Conservation (phyloP, 2,888 invertebrate genomes). For the Hartigia nigra region DNA sequence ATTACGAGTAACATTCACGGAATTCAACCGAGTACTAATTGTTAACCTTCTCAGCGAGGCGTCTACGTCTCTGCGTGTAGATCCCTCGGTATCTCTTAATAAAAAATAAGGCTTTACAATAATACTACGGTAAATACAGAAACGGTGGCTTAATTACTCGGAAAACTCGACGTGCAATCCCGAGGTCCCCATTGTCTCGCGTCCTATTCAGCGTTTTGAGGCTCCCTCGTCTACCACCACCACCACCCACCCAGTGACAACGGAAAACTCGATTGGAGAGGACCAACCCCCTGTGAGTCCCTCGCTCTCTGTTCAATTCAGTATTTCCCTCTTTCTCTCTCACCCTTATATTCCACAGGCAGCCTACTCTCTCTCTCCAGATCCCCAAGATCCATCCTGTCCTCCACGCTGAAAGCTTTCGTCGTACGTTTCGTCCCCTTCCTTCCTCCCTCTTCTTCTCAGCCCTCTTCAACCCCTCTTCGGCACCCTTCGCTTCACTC, state of each 20-base stretch:
- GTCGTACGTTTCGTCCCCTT: background rate
- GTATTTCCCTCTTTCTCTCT: background rate
- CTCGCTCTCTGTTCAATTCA: background rate
- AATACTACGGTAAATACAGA: conserved; percentile 15
- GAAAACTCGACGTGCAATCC: conserved; percentile 30
- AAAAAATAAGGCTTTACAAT: conserved; percentile 19
- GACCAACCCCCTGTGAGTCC: background rate
- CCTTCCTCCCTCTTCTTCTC: background rate
- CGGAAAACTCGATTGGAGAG: conserved; percentile 7
- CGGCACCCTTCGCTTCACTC: conserved; percentile 11
- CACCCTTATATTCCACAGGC: background rate
- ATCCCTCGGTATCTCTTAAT: conserved; percentile 4
- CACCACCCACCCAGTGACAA: conserved; percentile 5
- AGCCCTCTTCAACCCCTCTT: background rate
- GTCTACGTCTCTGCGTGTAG: background rate
- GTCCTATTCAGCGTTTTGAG: conserved; percentile 25
- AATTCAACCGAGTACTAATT: background rate
- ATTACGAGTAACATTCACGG: background rate
- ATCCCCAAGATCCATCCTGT: background rate
- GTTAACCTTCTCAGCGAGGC: background rate
- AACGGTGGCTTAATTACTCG: conserved; percentile 33
- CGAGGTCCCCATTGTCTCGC: conserved; percentile 29
- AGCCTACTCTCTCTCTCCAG: background rate
- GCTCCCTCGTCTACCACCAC: conserved; percentile 2
- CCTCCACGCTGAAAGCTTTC: background rate